Percentiles rank a stretch among this genome's conserved stretches.
Conservation (phyloP, 2,113 vertebrate species). For the Carlito syrichta region DNA sequence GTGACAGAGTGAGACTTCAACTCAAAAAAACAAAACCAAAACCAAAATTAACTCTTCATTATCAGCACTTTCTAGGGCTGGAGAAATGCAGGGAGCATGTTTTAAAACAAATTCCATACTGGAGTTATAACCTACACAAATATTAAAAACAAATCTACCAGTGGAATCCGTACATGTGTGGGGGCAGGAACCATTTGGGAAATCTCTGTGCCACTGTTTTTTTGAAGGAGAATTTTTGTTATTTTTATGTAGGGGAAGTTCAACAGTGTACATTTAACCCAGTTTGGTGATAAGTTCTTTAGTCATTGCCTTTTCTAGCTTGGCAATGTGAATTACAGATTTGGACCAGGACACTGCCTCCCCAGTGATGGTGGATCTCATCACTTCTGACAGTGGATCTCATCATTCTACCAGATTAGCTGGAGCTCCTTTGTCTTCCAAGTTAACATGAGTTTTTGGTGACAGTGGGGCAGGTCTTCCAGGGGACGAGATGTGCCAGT, state of each 20-base stretch:
- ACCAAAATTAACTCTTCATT: slow-evolving; percentile 24
- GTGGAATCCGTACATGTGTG: no score
- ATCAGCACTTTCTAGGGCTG: background rate
- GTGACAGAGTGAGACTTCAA: no score
- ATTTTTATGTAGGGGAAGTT: background rate
- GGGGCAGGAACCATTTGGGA: background rate
- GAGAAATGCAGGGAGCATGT: background rate
- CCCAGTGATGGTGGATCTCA: background rate
- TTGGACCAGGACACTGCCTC: background rate
- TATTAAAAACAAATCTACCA: background rate
- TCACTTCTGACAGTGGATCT: background rate
- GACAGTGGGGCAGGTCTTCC: no score
- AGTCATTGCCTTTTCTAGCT: background rate
- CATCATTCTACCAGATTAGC: background rate
- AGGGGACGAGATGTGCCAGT: no score
- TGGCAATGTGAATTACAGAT: background rate
- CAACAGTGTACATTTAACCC: background rate
- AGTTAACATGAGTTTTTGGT: no score
- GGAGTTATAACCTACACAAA: background rate
- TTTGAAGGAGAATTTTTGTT: background rate
- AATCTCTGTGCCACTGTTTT: background rate
- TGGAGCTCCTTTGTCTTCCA: background rate
- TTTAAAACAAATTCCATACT: background rate
- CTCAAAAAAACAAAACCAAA: no score
- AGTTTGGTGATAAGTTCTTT: background rate